Conservation (phyloP, 2,888 invertebrate genomes). For the Lutraria lutraria region DNA sequence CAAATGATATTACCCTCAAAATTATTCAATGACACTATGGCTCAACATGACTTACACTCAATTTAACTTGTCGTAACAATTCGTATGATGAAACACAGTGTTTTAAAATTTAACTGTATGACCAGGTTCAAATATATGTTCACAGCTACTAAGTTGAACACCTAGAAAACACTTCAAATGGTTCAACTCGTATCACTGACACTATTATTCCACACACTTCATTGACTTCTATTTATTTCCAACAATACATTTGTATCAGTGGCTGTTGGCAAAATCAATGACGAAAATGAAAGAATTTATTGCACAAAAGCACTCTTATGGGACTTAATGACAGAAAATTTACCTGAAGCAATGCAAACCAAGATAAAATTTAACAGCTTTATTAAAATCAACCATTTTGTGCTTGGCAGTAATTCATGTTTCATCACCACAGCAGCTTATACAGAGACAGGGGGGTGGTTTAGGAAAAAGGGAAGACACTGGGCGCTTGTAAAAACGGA, state of each 20-base stretch:
- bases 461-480: too few relatives aligned
- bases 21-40: background rate
- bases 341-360: slow-evolving; percentile 2
- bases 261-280: slow-evolving; percentile 20
- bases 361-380: slow-evolving; percentile 21
- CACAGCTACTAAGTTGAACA: background rate
- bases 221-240: slow-evolving; percentile 10
- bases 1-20: background rate
- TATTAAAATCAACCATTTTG: slow-evolving; percentile 14
- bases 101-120: too few relatives aligned
- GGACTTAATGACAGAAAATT: slow-evolving; percentile 13
- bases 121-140: too few relatives aligned
- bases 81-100: too few relatives aligned
- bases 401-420: slow-evolving; percentile 5
- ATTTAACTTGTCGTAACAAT: too few relatives aligned
- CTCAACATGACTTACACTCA: too few relatives aligned
- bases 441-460: too few relatives aligned
- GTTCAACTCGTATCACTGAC: background rate
- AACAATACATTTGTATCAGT: background rate
- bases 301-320: background rate
- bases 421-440: background rate
- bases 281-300: slow-evolving; percentile 11
- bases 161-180: background rate
- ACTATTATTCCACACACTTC: slow-evolving; percentile 1
- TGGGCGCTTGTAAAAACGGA: too few relatives aligned